A percentile compares a stretch with the other conserved stretches of the same genome.
Evolutionary conservation across 1,140 invertebrate species (phyloP).

Genomic region (Mycetomoellerius zeteki): DNA sequence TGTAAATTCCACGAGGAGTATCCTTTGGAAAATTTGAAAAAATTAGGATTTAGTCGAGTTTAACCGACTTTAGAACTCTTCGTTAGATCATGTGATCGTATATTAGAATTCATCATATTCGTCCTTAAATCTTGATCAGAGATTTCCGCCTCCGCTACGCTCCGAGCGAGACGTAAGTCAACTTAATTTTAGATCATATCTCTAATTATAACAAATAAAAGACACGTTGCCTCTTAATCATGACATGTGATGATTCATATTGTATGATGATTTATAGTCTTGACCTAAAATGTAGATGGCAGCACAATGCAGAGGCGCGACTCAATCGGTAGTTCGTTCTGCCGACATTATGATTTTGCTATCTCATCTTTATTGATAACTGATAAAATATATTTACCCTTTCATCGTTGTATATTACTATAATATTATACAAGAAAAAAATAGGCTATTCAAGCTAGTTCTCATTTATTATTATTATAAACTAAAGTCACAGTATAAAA

Average conservation of each 20-base stretch:
- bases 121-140: constrained; percentile 73
- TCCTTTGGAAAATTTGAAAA: constrained; percentile 82
- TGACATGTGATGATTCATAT: background rate
- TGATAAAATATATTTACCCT: constrained; percentile 27
- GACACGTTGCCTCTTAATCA: background rate
- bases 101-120: constrained; percentile 49
- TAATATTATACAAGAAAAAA: background rate
- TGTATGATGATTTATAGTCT: background rate
- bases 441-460: too few species aligned
- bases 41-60: too few species aligned
- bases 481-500: too few species aligned
- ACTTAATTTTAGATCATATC: background rate
- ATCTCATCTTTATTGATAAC: constrained; percentile 35
- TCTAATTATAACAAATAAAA: background rate
- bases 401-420: background rate
- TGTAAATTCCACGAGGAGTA: constrained; percentile 72
- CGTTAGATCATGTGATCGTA: background rate
- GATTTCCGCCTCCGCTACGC: constrained; percentile 60
- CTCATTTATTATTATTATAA: too few species aligned
- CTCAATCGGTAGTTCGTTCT: constrained; percentile 24
- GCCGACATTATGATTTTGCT: background rate
- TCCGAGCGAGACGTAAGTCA: constrained; percentile 76
- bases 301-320: constrained; percentile 41
- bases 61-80: background rate
- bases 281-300: constrained; percentile 16